These are phyloP conservation scores for Serripes groenlandicus DNA, from an alignment of 2,888 invertebrate genomes.

Conservation along the genomic window DNA sequence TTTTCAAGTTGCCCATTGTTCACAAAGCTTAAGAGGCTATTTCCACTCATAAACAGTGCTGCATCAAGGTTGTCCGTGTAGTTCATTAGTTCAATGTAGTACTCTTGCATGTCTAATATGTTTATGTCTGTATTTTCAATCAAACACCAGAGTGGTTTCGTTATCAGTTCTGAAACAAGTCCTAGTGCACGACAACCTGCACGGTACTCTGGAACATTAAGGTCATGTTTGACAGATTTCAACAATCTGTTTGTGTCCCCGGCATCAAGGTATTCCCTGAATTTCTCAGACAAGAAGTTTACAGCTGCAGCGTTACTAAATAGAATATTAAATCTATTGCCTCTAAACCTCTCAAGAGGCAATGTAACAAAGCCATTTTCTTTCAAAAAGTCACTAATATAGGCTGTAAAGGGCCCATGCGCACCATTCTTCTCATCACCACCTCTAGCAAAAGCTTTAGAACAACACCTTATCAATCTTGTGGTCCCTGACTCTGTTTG, in stretches of 20 bases:
- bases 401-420: slow-evolving; percentile 29
- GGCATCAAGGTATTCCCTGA: slow-evolving; percentile 26
- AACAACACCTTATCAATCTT: slow-evolving; percentile 23
- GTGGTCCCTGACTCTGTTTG: slow-evolving; percentile 18
- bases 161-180: slow-evolving; percentile 47
- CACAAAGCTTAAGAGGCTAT: background rate
- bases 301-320: slow-evolving; percentile 50
- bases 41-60: slow-evolving; percentile 17
- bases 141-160: slow-evolving; percentile 44
- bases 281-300: slow-evolving; percentile 41
- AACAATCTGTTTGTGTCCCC: slow-evolving; percentile 37
- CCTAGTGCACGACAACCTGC: slow-evolving; percentile 60
- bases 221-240: slow-evolving; percentile 32
- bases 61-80: slow-evolving; percentile 6
- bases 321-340: slow-evolving; percentile 53
- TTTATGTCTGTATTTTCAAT: slow-evolving; percentile 22
- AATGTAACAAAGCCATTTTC: slow-evolving; percentile 19
- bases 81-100: slow-evolving; percentile 33
- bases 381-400: slow-evolving; percentile 39
- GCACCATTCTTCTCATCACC: slow-evolving; percentile 52
- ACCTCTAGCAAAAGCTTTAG: slow-evolving; percentile 41
- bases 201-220: slow-evolving; percentile 44
- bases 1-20: background rate
- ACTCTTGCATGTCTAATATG: slow-evolving; percentile 29
- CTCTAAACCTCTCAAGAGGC: slow-evolving; percentile 40